phyloP scores from a whole-genome alignment of 1,140 invertebrate species.

The Schlechtendalia chinensis region DNA sequence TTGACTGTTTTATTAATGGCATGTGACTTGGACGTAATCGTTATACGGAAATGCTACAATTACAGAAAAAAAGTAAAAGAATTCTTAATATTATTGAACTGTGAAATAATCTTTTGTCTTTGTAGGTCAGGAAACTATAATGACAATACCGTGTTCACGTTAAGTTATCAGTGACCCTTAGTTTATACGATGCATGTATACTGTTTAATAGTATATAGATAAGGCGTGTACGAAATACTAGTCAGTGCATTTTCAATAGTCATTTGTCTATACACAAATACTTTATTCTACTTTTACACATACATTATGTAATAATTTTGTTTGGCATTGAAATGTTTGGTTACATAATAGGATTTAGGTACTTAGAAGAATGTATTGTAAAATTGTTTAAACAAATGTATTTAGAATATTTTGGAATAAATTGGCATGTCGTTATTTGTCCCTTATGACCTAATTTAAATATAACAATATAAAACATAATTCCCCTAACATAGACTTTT shows the following conservation, averaged over 20 bases:
- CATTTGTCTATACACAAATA: neutral
- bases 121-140: neutral
- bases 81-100: neutral
- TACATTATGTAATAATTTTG: neutral
- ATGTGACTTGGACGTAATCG: slow-evolving; percentile 1
- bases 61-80: neutral
- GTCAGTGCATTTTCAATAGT: neutral
- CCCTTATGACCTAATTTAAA: too few species aligned
- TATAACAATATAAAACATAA: too few species aligned
- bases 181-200: neutral
- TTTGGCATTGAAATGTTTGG: neutral
- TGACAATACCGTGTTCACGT: neutral
- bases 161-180: neutral
- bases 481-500: too few species aligned
- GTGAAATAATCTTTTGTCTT: neutral
- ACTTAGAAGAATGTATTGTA: neutral
- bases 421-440: too few species aligned
- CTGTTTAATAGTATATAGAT: slow-evolving; percentile 1
- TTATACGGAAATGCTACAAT: neutral
- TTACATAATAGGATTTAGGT: neutral
- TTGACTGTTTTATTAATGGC: slow-evolving; percentile 9
- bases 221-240: neutral
- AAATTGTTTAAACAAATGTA: too few species aligned
- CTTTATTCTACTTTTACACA: neutral
- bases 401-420: neutral